These are phyloP conservation scores for Naja naja DNA, from an alignment of 2,113 vertebrate species.

Conservation along the genomic window DNA sequence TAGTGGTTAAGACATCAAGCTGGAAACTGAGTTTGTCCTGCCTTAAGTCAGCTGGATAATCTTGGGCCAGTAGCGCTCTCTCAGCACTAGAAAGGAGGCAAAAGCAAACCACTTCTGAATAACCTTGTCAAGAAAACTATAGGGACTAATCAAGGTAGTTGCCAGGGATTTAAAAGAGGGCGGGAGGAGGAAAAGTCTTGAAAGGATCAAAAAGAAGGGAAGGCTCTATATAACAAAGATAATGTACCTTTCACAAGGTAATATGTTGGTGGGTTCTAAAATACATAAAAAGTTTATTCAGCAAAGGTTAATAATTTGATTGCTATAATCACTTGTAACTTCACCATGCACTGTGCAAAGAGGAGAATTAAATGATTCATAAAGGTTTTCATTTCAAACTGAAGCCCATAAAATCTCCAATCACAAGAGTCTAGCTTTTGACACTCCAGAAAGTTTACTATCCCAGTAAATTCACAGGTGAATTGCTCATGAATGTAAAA, in stretches of 20 bases:
- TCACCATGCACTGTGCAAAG: slow-evolving; percentile 30
- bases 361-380: slow-evolving; percentile 20
- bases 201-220: neutral
- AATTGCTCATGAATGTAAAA: neutral
- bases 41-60: neutral
- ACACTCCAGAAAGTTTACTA: neutral
- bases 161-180: neutral
- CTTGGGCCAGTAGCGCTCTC: neutral
- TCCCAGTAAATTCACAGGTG: neutral
- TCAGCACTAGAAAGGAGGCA: neutral
- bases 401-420: slow-evolving; percentile 31
- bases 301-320: slow-evolving; percentile 43
- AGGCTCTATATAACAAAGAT: neutral
- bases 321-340: slow-evolving; percentile 48
- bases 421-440: slow-evolving; percentile 10
- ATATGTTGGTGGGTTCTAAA: neutral
- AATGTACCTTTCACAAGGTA: neutral
- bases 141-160: neutral
- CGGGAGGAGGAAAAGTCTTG: neutral
- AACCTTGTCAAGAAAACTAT: neutral
- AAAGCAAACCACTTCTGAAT: neutral
- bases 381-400: slow-evolving; percentile 17
- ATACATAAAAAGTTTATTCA: slow-evolving; percentile 32
- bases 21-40: neutral
- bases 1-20: neutral